These are phyloP conservation scores for Cherax quadricarinatus DNA, from an alignment of 1,140 invertebrate species.

Conservation along the genomic window DNA sequence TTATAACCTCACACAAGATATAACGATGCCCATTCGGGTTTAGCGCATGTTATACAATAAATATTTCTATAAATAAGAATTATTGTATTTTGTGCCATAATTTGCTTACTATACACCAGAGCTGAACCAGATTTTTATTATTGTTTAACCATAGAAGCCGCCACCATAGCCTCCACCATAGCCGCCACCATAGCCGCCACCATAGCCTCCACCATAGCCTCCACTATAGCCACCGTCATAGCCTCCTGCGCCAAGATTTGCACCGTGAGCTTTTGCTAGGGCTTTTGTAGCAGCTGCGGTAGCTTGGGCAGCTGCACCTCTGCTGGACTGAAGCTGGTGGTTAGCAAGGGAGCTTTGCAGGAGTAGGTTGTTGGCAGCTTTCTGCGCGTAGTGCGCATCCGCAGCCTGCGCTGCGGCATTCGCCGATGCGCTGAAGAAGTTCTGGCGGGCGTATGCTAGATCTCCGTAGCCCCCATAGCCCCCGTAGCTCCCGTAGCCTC, in stretches of 20 bases:
- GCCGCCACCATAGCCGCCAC: not conserved
- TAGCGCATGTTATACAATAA: too few species aligned
- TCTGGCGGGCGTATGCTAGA: constrained; percentile 26
- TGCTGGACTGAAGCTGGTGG: constrained; percentile 34
- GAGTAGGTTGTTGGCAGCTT: constrained; percentile 33
- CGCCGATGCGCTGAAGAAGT: constrained; percentile 44
- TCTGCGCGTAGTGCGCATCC: constrained; percentile 54
- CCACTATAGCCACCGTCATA: not conserved
- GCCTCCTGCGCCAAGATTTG: not conserved
- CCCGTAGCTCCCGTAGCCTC: constrained; percentile 30
- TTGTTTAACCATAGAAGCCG: too few species aligned
- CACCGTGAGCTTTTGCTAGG: constrained; percentile 33
- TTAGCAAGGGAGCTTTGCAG: constrained; percentile 47
- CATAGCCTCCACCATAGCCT: not conserved
- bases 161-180: not conserved
- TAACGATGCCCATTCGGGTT: too few species aligned
- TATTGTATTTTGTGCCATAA: too few species aligned
- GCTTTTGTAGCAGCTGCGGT: constrained; percentile 47
- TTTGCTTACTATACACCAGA: too few species aligned
- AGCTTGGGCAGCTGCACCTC: constrained; percentile 45
- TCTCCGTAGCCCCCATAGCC: constrained; percentile 33
- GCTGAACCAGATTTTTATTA: too few species aligned
- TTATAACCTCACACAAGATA: too few species aligned
- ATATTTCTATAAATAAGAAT: too few species aligned
- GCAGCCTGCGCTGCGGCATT: constrained; percentile 41